A percentile compares a stretch with the other conserved stretches of the same genome.
These are phyloP conservation scores for Lasioglossum figueresi DNA, from an alignment of 2,888 invertebrate genomes.

Conservation along the genomic window DNA sequence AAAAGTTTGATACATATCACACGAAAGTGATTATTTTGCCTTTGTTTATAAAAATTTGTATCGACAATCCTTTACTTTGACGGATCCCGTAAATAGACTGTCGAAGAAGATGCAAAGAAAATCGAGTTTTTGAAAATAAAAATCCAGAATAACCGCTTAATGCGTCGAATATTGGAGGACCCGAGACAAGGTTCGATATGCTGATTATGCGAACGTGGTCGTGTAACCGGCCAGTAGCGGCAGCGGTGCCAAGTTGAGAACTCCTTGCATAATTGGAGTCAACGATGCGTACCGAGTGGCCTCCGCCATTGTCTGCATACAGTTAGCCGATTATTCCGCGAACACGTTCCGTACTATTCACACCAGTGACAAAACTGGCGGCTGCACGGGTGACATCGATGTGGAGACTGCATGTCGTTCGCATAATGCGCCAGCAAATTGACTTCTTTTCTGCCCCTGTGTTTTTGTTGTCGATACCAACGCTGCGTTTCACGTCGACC, in stretches of 20 bases:
- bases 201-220: conserved; percentile 16
- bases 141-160: background rate
- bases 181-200: background rate
- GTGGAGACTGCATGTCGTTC: conserved; percentile 44
- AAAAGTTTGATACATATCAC: too few species aligned
- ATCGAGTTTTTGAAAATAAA: too few species aligned
- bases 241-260: conserved; percentile 76
- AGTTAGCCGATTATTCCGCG: conserved; percentile 77
- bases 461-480: background rate
- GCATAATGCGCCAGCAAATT: conserved; percentile 29
- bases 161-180: background rate
- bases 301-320: conserved; percentile 80
- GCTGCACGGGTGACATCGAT: conserved; percentile 51
- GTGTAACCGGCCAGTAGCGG: conserved; percentile 46
- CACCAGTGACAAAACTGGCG: conserved; percentile 61
- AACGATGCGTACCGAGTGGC: conserved; percentile 80
- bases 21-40: too few species aligned
- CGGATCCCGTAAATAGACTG: background rate
- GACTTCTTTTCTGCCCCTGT: background rate
- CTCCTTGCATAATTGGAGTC: conserved; percentile 81
- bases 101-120: background rate
- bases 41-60: too few species aligned
- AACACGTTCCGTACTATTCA: conserved; percentile 69
- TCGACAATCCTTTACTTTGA: too few species aligned
- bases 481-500: background rate